Evolutionary conservation across 1,140 invertebrate species (phyloP).

Genomic region (Panonychus citri): DNA sequence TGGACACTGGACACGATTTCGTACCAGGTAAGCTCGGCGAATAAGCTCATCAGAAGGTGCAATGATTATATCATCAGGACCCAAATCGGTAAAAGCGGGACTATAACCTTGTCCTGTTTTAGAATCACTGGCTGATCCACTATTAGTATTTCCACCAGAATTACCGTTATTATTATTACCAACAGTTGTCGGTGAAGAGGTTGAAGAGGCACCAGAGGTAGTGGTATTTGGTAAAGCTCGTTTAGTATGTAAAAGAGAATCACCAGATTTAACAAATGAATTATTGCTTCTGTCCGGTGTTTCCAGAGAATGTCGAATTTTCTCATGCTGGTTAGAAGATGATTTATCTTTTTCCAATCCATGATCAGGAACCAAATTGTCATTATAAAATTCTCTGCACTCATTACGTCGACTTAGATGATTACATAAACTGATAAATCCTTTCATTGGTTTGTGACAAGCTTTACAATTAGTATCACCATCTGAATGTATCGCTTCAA

Average conservation of each 20-base stretch:
- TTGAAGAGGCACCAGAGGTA: not conserved
- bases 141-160: not conserved
- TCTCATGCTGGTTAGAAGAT: not conserved
- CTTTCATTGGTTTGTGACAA: not conserved
- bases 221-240: not conserved
- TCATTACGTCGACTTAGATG: slow-evolving; percentile 4
- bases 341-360: not conserved
- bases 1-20: slow-evolving; percentile 1
- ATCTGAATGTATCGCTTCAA: not conserved
- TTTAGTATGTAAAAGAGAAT: not conserved
- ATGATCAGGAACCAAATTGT: not conserved
- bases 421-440: not conserved
- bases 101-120: not conserved
- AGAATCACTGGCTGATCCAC: not conserved
- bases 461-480: not conserved
- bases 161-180: not conserved
- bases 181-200: not conserved
- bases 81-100: not conserved
- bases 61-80: not conserved
- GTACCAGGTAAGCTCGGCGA: not conserved
- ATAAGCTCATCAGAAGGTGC: not conserved
- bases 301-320: not conserved
- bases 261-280: no score
- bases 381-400: not conserved
- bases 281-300: not conserved